Evolutionary conservation across 2,888 invertebrate species (phyloP).

Genomic region (Sympetrum striolatum): DNA sequence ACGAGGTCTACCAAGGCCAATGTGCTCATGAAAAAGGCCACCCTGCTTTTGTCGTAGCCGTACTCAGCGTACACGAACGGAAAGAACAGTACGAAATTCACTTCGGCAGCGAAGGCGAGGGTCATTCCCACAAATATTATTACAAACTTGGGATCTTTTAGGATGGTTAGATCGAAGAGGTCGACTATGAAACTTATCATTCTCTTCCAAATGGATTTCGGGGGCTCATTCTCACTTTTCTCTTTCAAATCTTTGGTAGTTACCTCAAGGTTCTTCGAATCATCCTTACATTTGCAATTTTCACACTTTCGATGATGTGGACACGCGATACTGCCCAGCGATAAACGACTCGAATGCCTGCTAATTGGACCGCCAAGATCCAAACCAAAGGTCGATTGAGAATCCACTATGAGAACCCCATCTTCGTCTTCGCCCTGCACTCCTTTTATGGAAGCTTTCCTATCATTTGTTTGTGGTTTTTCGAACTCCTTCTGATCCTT

Average conservation of each 20-base stretch:
- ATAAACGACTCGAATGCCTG: background rate
- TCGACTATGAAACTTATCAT: slow-evolving; percentile 63
- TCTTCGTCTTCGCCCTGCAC: background rate
- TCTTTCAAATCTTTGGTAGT: background rate
- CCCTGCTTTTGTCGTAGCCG: slow-evolving; percentile 64
- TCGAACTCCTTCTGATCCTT: background rate
- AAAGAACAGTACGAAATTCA: slow-evolving; percentile 71
- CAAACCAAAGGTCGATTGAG: background rate
- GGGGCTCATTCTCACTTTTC: background rate
- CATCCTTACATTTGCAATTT: background rate
- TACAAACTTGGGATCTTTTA: slow-evolving; percentile 71
- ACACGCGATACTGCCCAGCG: background rate
- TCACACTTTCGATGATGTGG: background rate
- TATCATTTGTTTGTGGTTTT: background rate
- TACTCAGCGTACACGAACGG: slow-evolving; percentile 72
- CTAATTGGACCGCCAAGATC: background rate
- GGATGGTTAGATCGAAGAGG: slow-evolving; percentile 70
- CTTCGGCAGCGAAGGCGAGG: slow-evolving; percentile 72
- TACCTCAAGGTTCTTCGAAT: background rate
- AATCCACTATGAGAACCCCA: background rate
- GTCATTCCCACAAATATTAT: slow-evolving; percentile 74
- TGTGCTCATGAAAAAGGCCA: slow-evolving; percentile 69
- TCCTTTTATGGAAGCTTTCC: background rate
- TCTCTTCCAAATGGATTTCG: background rate
- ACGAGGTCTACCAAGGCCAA: slow-evolving; percentile 71